Base-by-base conservation (phyloP, 2,797 vertebrate species). In the Hydrolagus colliei region DNA sequence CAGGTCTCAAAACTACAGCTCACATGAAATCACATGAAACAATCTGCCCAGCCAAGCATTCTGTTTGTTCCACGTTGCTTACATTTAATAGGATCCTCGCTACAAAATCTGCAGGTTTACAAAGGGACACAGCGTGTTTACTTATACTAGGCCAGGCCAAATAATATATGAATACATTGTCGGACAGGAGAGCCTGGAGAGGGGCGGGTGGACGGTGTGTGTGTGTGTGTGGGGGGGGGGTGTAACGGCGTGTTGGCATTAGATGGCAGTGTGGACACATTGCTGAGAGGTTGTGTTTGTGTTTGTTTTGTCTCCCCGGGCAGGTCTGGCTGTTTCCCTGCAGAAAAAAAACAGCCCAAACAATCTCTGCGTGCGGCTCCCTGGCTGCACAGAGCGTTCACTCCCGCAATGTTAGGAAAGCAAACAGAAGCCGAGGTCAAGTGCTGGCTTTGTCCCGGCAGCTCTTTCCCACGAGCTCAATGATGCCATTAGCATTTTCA, bases 351-450 rank as follows among this genome's bases (percentile, higher is more conserved):
- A 27, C 27, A 94, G 92, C 91, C 93, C 93, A 96, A 95, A 95
- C 94, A 95, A 93, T 91, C 91, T 93, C 92, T 92, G 90, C 91
- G 92, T 92, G 92, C 65, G 91, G 91, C 93, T 91, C 91, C 93
- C 89, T 89, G 89, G 79, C 71, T 95, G 94, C 95, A 95, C 93
- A 92, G 91, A 91, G 92, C 90, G 90, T 92, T 92, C 92, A 93
- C 92, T 94, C 94, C 93, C 93, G 94, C 93, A 93, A 94, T 93
- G 94, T 95, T 94, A 96, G 95, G 94, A 96, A 96, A 96, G 95
- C 96, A 96, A 96, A 96, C 96, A 96, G 94, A 95, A 94, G 93
- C 91, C 91, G 94, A 95, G 95, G 95, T 96, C 96, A 96, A 96
- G 96, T 96, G 94, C 92, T 93, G 91, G 95, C 95, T 97, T 97